A percentile compares a stretch with the other conserved stretches of the same genome.
Evolutionary conservation across 2,888 invertebrate species (phyloP).

Genomic region (Tenthredo distinguenda): DNA sequence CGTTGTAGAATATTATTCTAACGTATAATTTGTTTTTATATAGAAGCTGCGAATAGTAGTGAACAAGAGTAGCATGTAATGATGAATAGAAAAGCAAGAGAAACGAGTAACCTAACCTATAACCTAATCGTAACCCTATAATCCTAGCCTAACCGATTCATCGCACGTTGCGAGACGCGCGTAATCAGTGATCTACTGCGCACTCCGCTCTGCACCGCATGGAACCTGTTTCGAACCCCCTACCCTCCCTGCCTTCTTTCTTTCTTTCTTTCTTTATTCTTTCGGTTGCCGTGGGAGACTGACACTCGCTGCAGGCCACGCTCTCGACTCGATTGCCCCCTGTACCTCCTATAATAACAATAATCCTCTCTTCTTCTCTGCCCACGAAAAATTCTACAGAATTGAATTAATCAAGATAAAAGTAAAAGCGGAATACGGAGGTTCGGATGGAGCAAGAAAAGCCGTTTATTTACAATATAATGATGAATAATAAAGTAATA

Average conservation of each 20-base stretch:
- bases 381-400: no score
- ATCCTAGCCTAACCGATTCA: neutral
- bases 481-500: no score
- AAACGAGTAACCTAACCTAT: neutral
- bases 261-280: neutral
- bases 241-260: neutral
- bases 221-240: neutral
- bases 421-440: no score
- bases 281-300: conserved; percentile 20
- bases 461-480: no score
- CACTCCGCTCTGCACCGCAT: neutral
- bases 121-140: neutral
- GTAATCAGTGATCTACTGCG: conserved; percentile 1
- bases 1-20: neutral
- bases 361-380: no score
- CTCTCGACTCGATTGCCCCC: neutral
- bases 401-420: no score
- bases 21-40: neutral
- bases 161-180: neutral
- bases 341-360: neutral
- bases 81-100: neutral
- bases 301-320: neutral
- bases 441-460: no score
- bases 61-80: no score
- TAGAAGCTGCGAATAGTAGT: no score